Evolutionary conservation across 2,113 vertebrate genomes (phyloP).

Genomic region (Cebus imitator): DNA sequence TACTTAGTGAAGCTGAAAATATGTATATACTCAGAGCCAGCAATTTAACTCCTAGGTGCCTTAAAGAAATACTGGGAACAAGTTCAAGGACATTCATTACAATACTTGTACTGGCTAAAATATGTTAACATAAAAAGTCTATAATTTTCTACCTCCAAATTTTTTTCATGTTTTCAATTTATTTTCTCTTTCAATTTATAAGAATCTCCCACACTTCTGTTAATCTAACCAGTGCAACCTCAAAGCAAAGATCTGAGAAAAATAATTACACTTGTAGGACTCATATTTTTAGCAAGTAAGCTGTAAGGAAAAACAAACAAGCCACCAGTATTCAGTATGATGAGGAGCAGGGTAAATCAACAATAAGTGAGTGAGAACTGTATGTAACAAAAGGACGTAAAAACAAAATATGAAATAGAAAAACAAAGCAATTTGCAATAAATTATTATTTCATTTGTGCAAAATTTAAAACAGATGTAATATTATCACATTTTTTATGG

Average conservation of each 20-base stretch:
- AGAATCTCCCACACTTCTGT: not conserved
- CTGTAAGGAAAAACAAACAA: not conserved
- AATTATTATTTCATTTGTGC: not conserved
- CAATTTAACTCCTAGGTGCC: not conserved
- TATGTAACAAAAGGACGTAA: not conserved
- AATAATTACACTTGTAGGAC: not conserved
- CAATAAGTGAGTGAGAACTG: not conserved
- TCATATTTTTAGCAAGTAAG: slow-evolving; percentile 22
- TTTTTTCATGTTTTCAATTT: slow-evolving; percentile 5
- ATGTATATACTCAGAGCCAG: not conserved
- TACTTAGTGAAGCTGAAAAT: slow-evolving; percentile 36
- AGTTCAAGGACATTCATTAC: not conserved
- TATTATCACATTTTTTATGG: not conserved
- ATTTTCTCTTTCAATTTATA: slow-evolving; percentile 26
- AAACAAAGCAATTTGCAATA: not conserved
- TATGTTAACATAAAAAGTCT: slow-evolving; percentile 26
- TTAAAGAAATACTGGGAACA: slow-evolving; percentile 7
- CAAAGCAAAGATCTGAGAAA: not conserved
- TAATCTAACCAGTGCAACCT: not conserved
- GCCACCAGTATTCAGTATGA: not conserved
- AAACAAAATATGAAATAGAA: not conserved
- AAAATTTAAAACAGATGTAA: not conserved
- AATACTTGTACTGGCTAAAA: not conserved
- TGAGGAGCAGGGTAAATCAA: not conserved
- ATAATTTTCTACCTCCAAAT: not conserved